Evolutionary conservation across 2,113 vertebrate species (phyloP).

Genomic region (Herpetotheres cachinnans): DNA sequence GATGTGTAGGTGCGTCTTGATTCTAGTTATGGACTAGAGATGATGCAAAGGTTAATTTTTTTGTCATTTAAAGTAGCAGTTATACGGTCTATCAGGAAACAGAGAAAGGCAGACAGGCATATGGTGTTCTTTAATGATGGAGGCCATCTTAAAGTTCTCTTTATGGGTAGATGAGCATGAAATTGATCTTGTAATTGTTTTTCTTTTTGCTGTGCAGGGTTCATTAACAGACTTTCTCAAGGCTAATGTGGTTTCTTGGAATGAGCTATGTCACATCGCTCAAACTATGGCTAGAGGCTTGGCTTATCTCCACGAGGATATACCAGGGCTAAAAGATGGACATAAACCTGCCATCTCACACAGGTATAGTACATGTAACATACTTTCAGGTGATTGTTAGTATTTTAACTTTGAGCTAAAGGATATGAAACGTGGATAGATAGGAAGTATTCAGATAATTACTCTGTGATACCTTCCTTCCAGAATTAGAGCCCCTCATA

Average conservation of each 20-base stretch:
- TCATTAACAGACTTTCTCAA: slow-evolving; percentile 96
- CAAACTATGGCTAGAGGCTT: slow-evolving; percentile 92
- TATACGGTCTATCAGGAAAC: neutral
- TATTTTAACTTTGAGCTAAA: neutral
- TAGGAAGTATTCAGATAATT: neutral
- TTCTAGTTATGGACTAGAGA: rapidly evolving
- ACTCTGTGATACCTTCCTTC: neutral
- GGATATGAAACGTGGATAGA: rapidly evolving
- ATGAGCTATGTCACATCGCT: slow-evolving; percentile 93
- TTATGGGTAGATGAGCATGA: neutral
- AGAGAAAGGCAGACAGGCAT: neutral
- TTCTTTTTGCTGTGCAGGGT: slow-evolving; percentile 73
- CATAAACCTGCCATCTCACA: slow-evolving; percentile 97
- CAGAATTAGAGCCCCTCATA: neutral
- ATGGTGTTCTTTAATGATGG: rapidly evolving
- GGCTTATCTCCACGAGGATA: slow-evolving; percentile 97
- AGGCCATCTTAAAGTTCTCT: neutral
- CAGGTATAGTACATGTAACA: slow-evolving; percentile 69
- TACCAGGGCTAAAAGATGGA: slow-evolving; percentile 93
- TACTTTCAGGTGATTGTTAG: too few relatives aligned
- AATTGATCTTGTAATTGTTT: neutral
- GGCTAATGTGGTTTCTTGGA: slow-evolving; percentile 96
- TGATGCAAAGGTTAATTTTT: neutral
- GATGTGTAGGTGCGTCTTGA: neutral
- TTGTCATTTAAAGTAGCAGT: neutral